Evolutionary conservation across 2,888 invertebrate species (phyloP).

Genomic region (Chrysomela aeneicollis): DNA sequence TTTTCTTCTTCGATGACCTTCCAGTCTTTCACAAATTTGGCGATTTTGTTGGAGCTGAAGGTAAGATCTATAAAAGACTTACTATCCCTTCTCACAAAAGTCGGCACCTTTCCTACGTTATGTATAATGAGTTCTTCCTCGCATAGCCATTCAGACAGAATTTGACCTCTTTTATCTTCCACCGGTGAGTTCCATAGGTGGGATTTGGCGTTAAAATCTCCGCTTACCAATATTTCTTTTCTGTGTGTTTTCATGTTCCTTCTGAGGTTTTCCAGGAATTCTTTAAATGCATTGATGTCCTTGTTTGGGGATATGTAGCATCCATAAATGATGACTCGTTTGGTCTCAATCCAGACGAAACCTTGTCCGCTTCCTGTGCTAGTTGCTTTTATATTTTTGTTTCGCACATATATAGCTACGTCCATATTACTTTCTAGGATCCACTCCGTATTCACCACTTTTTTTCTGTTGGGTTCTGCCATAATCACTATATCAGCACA

Average conservation of each 20-base stretch:
- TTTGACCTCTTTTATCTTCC: constrained; percentile 7
- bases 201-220: constrained; percentile 25
- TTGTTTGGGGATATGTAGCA: constrained; percentile 23
- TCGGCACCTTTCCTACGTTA: constrained; percentile 20
- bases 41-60: constrained; percentile 3
- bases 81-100: constrained; percentile 10
- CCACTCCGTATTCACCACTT: background rate
- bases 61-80: constrained; percentile 22
- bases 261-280: background rate
- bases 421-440: constrained; percentile 12
- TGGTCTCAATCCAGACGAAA: constrained; percentile 25
- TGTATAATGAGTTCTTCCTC: constrained; percentile 5
- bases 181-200: background rate
- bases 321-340: background rate
- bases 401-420: constrained; percentile 13
- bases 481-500: constrained; percentile 26
- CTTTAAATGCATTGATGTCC: background rate
- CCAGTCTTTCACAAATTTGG: constrained; percentile 8
- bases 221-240: constrained; percentile 13
- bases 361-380: constrained; percentile 7
- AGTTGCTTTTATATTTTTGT: background rate
- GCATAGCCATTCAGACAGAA: constrained; percentile 2
- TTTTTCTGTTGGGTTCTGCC: constrained; percentile 25
- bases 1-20: constrained; percentile 5
- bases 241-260: constrained; percentile 7